These are phyloP conservation scores for Cephalopholis sonnerati DNA, from an alignment of 2,113 vertebrate genomes.

Conservation along the genomic window DNA sequence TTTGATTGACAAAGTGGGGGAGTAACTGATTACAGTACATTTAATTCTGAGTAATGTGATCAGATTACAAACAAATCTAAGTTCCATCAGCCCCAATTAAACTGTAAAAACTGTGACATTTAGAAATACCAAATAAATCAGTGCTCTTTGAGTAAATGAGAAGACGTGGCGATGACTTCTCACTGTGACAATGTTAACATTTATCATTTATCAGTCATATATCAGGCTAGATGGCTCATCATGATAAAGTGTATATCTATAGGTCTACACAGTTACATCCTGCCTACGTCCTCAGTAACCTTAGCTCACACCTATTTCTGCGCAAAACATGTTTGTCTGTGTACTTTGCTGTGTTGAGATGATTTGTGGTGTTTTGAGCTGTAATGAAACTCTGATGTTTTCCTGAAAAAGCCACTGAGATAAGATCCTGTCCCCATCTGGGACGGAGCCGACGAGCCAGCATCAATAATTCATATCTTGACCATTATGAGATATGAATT, in stretches of 20 bases:
- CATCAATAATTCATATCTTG: constrained; percentile 68
- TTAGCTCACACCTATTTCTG: not conserved
- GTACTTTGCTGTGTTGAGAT: not conserved
- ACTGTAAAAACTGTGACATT: not conserved
- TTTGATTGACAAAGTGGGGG: not conserved
- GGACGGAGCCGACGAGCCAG: constrained; percentile 28
- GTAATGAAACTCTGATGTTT: constrained; percentile 38
- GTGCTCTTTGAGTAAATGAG: not conserved
- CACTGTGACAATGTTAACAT: not conserved
- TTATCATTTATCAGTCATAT: not conserved
- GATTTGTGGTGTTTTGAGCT: constrained; percentile 30
- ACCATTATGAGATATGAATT: constrained; percentile 50
- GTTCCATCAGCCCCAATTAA: not conserved
- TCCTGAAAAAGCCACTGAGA: constrained; percentile 23
- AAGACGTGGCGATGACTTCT: not conserved
- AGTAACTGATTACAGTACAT: not conserved
- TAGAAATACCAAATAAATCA: not conserved
- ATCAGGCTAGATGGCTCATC: not conserved
- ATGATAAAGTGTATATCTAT: not conserved
- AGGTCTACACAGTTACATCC: not conserved
- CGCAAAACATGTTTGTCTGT: not conserved
- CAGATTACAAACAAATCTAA: not conserved
- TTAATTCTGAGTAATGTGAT: not conserved
- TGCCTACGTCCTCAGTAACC: not conserved
- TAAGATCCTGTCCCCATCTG: constrained; percentile 20